phyloP scores from a whole-genome alignment of 64 coral and sea anemone species.

The Astreopora myriophthalma region DNA sequence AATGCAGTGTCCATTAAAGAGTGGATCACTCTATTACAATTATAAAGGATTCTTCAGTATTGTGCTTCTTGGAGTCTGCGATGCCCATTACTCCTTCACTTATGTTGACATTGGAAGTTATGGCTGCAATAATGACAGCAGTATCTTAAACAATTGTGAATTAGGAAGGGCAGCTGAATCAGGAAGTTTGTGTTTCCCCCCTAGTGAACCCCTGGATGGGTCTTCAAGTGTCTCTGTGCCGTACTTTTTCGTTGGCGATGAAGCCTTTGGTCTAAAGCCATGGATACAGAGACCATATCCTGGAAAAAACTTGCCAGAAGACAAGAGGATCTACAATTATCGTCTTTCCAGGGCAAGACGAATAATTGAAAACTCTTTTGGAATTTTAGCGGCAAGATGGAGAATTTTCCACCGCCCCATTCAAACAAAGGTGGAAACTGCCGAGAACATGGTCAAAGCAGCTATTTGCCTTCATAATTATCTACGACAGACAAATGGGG shows the following conservation, averaged over 20 bases:
- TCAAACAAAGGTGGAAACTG: not conserved
- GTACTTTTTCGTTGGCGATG: conserved; percentile 41
- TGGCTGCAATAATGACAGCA: not conserved
- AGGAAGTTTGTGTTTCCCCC: not conserved
- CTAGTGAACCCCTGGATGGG: not conserved
- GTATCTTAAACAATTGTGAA: conserved; percentile 3
- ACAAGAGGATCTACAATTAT: not conserved
- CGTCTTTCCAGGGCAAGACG: not conserved
- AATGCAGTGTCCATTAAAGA: not conserved
- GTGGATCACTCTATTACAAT: not conserved
- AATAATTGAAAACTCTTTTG: conserved; percentile 33
- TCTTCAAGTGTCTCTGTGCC: not conserved
- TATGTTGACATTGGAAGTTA: not conserved
- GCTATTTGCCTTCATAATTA: conserved; percentile 39
- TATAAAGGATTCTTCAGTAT: not conserved
- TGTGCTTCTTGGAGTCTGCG: not conserved
- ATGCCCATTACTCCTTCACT: not conserved
- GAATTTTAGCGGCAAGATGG: conserved; percentile 23
- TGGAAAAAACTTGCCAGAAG: conserved; percentile 23
- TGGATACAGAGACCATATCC: conserved; percentile 48
- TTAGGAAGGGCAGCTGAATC: not conserved
- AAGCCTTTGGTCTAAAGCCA: conserved; percentile 30
- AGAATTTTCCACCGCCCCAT: not conserved
- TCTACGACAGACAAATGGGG: not conserved
- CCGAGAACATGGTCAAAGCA: not conserved